Evolutionary conservation across 2,113 vertebrate species (phyloP).

Genomic region (Tiliqua scincoides): DNA sequence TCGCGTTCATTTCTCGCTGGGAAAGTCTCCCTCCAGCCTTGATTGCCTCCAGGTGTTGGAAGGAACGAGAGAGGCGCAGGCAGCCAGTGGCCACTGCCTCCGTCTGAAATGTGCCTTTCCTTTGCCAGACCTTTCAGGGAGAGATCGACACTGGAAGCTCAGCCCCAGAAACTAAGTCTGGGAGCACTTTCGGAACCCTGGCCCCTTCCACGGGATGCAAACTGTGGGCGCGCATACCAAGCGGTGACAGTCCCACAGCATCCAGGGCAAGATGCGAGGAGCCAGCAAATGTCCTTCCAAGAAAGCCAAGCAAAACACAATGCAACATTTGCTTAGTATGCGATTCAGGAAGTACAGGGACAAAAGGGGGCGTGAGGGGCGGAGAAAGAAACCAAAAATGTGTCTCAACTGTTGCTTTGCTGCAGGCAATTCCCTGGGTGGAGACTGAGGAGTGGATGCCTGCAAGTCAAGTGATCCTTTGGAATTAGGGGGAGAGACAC

Average conservation of each 20-base stretch:
- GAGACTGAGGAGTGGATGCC: conserved; percentile 36
- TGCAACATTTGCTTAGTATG: background rate
- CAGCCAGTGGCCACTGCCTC: background rate
- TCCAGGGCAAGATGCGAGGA: accelerated
- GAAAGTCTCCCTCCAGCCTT: background rate
- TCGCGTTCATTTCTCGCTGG: background rate
- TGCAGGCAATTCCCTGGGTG: conserved; percentile 27
- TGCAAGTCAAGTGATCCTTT: conserved; percentile 8
- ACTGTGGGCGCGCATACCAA: no score
- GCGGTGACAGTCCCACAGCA: background rate
- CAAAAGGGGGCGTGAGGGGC: background rate
- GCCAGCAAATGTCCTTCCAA: background rate
- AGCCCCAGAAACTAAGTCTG: background rate
- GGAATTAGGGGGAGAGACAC: conserved; percentile 1
- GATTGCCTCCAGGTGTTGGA: background rate
- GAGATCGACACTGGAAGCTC: no score
- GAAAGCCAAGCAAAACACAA: accelerated
- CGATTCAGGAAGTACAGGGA: conserved; percentile 3
- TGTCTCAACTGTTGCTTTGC: conserved; percentile 20
- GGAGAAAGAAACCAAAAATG: background rate
- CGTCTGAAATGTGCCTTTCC: background rate
- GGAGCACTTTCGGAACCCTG: no score
- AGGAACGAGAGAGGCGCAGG: no score
- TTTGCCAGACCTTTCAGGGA: no score
- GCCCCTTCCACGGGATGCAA: background rate